Percentiles rank a stretch among this genome's conserved stretches.
Evolutionary conservation across 2,888 invertebrate genomes (phyloP).

Genomic region (Anagyrus pseudococci): DNA sequence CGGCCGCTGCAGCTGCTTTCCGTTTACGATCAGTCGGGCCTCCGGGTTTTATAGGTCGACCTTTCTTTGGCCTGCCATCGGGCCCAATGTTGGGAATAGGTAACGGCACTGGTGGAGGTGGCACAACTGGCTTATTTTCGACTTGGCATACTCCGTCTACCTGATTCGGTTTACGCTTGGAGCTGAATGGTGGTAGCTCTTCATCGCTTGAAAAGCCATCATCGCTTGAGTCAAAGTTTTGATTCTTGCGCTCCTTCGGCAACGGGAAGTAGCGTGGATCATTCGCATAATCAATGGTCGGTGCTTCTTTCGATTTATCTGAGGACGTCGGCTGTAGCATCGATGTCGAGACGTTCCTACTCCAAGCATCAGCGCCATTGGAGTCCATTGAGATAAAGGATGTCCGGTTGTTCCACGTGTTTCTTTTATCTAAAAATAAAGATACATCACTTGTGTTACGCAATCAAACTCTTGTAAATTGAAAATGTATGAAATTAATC

Average conservation of each 20-base stretch:
- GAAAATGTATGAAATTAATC: neutral
- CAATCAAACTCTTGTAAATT: no score
- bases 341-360: slow-evolving; percentile 47
- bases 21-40: slow-evolving; percentile 60
- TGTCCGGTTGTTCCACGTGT: slow-evolving; percentile 68
- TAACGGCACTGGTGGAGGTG: neutral
- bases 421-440: slow-evolving; percentile 62
- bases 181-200: slow-evolving; percentile 53
- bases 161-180: slow-evolving; percentile 7
- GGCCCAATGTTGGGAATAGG: slow-evolving; percentile 37
- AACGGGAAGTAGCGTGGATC: slow-evolving; percentile 77
- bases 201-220: slow-evolving; percentile 68
- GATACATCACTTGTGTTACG: neutral
- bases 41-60: slow-evolving; percentile 62
- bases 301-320: slow-evolving; percentile 63
- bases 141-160: slow-evolving; percentile 39
- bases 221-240: slow-evolving; percentile 72
- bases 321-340: slow-evolving; percentile 52
- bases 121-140: slow-evolving; percentile 5
- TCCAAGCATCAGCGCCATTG: slow-evolving; percentile 42
- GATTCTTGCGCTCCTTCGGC: slow-evolving; percentile 75
- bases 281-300: slow-evolving; percentile 65
- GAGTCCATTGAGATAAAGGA: slow-evolving; percentile 50
- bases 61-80: slow-evolving; percentile 57
- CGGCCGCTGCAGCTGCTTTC: slow-evolving; percentile 59